Evolutionary conservation across 2,888 invertebrate genomes (phyloP), one percentile per base, ranked within the genome.

Genomic region (Leptinotarsa haldemani): DNA sequence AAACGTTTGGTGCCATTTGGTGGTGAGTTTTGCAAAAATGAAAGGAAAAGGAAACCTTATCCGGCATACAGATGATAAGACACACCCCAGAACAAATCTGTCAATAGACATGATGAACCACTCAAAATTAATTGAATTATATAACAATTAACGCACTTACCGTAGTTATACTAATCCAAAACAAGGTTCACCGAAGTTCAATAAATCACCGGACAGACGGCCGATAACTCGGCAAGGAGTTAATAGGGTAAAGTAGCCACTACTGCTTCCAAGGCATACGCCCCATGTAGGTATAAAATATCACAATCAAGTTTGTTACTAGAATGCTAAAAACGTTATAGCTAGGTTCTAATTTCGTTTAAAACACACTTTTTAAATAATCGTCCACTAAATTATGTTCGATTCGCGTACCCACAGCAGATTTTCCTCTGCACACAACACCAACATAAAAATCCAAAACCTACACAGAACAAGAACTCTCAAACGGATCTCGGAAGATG

Each of bases 231-330:
- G 73, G 73, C 71, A 71, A 75, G 74, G 74, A 78, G 77, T 77
- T 75, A 69, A 61, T 30, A 61, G 61, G 71, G 69, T 78, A 76
- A 71, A 73, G 68, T 71, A 71, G 70, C 74, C 77, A 77, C 78
- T 75, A 64, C 80, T 80, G 81, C 81, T 80, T 79, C 76, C 76
- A 77, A 81, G 84, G 85, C 84, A 84, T 84, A 86, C 85, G 86
- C 84, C 84, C 84, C 85, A 86, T 85, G 81, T 71, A 74, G 63
- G 68, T 65, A 65, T 65, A 56, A 50, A 66, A 56, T 53, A 56
- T 56, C 56, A 66, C 56, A 56, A 68, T 40, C 18, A 56, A 68
- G 47, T 46, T 18, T 56, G 22, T 68, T 40, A 68, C 20, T 47
- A 58, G 47, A 46, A 56, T 47, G 30, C 16, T 46, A 68, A 13